Conservation (phyloP, 2,797 vertebrate genomes). For the Gila robusta region DNA sequence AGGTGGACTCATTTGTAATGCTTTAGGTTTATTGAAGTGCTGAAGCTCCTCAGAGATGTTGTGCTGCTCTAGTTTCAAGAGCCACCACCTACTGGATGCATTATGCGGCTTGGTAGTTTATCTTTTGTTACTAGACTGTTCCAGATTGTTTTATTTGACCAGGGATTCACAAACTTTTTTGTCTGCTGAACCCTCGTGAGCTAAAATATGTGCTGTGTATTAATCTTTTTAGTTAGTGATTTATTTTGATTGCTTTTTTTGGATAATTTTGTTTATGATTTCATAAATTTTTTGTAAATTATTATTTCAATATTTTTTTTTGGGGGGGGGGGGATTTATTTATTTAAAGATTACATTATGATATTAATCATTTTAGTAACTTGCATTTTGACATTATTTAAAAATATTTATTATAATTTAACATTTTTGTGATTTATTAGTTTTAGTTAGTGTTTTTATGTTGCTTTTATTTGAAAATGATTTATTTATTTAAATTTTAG, state of each 20-base stretch:
- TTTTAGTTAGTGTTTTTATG: too few species aligned
- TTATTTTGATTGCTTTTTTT: background rate
- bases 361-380: background rate
- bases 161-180: background rate
- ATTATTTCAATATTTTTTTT: too few species aligned
- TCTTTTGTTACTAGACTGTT: background rate
- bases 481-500: too few species aligned
- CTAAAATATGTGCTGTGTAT: too few species aligned
- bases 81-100: too few species aligned
- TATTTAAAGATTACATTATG: background rate
- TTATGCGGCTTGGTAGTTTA: background rate
- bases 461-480: too few species aligned
- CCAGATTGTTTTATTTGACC: background rate
- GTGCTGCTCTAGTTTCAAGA: conserved; percentile 1
- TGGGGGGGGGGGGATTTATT: too few species aligned
- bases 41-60: background rate
- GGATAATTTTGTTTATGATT: too few species aligned
- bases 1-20: conserved; percentile 52
- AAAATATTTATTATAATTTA: too few species aligned
- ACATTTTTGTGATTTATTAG: too few species aligned
- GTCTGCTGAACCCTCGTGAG: background rate
- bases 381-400: too few species aligned
- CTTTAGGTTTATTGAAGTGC: conserved; percentile 55
- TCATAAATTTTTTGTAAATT: too few species aligned
- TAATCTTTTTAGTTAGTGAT: background rate